A percentile compares a stretch with the other conserved stretches of the same genome.
These are phyloP conservation scores for Labia minor DNA, from an alignment of 2,888 invertebrate species.

Conservation along the genomic window DNA sequence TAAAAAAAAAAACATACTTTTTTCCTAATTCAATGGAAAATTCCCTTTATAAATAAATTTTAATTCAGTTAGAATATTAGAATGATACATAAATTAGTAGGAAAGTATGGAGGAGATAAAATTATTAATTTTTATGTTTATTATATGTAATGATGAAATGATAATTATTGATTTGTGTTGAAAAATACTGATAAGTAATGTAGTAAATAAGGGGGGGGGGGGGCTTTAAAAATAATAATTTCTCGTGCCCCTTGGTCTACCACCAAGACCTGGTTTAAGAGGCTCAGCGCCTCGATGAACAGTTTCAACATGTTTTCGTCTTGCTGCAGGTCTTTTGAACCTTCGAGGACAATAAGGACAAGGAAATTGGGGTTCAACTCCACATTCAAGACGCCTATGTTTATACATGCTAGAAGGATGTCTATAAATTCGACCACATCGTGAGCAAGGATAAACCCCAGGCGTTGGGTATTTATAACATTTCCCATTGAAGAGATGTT, in stretches of 20 bases:
- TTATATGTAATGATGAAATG: too few relatives aligned
- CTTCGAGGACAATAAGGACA: slow-evolving; percentile 29
- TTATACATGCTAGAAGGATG: slow-evolving; percentile 31
- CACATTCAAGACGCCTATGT: slow-evolving; percentile 46
- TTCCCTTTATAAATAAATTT: too few relatives aligned
- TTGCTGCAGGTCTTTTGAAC: slow-evolving; percentile 1
- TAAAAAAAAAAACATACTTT: too few relatives aligned
- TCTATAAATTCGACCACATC: slow-evolving; percentile 32
- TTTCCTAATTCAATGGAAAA: too few relatives aligned
- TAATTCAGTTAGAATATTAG: too few relatives aligned
- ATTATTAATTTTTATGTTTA: too few relatives aligned
- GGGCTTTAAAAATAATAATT: background rate
- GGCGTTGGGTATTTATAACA: background rate
- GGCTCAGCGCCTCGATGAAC: background rate
- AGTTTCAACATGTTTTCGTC: background rate
- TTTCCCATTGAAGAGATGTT: background rate
- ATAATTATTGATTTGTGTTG: too few relatives aligned
- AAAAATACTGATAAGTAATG: too few relatives aligned
- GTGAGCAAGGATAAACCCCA: slow-evolving; percentile 26
- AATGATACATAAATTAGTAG: too few relatives aligned
- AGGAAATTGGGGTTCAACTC: slow-evolving; percentile 37
- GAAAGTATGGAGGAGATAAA: too few relatives aligned
- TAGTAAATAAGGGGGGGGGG: too few relatives aligned
- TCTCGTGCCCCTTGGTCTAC: background rate
- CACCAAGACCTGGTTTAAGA: background rate